Base-by-base conservation (phyloP, 2,797 vertebrate species). In the Galagoides demidoff region DNA sequence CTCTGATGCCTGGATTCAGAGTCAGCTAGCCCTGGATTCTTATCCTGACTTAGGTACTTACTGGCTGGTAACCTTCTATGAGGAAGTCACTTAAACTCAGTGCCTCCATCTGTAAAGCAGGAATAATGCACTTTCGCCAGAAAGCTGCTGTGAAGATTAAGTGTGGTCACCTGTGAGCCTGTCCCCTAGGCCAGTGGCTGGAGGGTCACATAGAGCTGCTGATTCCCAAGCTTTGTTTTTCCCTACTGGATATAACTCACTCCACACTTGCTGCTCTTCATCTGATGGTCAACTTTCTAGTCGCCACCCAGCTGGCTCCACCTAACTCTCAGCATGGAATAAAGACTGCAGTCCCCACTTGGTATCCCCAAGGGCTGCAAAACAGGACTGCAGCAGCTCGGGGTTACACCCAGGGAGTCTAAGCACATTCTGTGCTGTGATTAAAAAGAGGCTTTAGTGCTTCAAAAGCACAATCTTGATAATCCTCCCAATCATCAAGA, bases 381-480 rank as follows among this genome's bases (percentile, higher is more conserved):
- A 85, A 78, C 63, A 79, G 63, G 83, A 78, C 25, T 13, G 79
- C 12, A 2, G 43, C 79, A 1, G 59, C 88, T 71, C n/a, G 0
- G 0, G 25, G 9, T n/a, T 22, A n/a, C 13, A 2, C 43, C 73
- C 79, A 3, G 0, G 45, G 85, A 77, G 55, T 25, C 85, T n/a
- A 55, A 49, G 79, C 66, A 20, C 59, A 31, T 55, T 64, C 2
- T 7, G 14, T 39, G 11, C 31, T 39, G 73, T 71, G 89, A 87
- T 94, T 96, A 94, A 59, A 89, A 64, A 77, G 71, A 92, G 73
- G 77, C 52, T 90, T 70, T 25, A 2, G 85, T 45, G 90, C 87
- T 81, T 87, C 81, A 52, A 37, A 91, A 92, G 64, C 29, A 25
- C 77, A 14, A 31, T 34, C 76, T 10, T 37, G 61, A 79, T 76